These are phyloP conservation scores for Montipora efflorescens DNA, from an alignment of 64 coral and sea anemone genomes.

Conservation along the genomic window DNA sequence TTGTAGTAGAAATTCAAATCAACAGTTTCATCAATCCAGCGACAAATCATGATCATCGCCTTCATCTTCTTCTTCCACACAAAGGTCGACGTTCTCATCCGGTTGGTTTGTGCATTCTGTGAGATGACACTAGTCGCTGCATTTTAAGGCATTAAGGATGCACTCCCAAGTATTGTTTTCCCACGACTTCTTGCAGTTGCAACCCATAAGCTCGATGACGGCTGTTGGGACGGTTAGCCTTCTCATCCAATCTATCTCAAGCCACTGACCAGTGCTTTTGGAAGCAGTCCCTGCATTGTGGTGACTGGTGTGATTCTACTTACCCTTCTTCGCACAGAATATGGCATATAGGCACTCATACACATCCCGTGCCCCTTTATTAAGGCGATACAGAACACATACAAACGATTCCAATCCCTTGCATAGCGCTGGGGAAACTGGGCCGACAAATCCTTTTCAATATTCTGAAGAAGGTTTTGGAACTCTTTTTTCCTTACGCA, in stretches of 20 bases:
- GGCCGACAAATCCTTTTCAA: neutral
- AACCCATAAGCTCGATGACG: slow-evolving; percentile 21
- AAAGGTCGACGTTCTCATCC: no score
- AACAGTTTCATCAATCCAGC: no score
- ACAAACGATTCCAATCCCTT: neutral
- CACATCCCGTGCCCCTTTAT: neutral
- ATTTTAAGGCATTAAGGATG: slow-evolving; percentile 29
- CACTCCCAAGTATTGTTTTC: slow-evolving; percentile 28
- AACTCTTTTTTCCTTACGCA: neutral
- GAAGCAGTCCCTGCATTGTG: slow-evolving; percentile 1
- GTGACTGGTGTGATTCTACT: slow-evolving; percentile 40
- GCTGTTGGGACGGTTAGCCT: neutral
- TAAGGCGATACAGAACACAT: slow-evolving; percentile 1
- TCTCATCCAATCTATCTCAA: neutral
- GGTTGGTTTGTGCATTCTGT: slow-evolving; percentile 4
- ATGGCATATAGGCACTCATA: neutral
- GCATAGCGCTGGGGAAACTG: neutral
- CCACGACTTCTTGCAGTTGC: slow-evolving; percentile 11
- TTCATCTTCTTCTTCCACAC: no score
- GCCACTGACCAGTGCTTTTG: neutral
- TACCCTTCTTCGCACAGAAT: slow-evolving; percentile 28
- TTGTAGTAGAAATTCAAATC: no score
- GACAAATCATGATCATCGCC: no score
- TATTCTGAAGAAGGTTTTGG: neutral
- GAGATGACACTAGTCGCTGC: neutral